Conservation (phyloP, 2,113 vertebrate species). For the Osmerus eperlanus region DNA sequence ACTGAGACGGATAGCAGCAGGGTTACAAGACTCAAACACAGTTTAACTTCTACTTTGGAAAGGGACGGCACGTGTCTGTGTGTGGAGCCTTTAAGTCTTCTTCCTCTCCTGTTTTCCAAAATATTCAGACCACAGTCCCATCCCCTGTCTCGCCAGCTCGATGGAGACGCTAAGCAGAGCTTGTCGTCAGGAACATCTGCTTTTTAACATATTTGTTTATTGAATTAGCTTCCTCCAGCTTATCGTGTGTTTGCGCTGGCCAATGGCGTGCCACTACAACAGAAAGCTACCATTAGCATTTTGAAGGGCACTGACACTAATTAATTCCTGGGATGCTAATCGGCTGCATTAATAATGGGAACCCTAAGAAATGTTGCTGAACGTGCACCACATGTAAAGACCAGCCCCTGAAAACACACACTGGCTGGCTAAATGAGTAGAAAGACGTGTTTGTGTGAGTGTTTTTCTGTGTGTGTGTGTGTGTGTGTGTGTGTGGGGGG, state of each 20-base stretch:
- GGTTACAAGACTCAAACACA: not conserved
- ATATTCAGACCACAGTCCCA: too few species aligned
- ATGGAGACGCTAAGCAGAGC: too few species aligned
- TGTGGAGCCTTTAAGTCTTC: not conserved
- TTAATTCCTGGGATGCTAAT: conserved; percentile 75
- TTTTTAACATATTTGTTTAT: too few species aligned
- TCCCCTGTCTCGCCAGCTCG: too few species aligned
- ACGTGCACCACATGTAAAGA: conserved; percentile 73
- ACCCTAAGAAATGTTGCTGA: conserved; percentile 74
- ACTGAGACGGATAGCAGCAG: conserved; percentile 49
- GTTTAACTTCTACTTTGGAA: conserved; percentile 64
- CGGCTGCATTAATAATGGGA: conserved; percentile 73
- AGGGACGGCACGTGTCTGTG: not conserved
- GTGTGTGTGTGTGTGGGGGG: conserved; percentile 19
- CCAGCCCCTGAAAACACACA: conserved; percentile 58
- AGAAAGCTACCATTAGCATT: conserved; percentile 75
- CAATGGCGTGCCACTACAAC: conserved; percentile 51
- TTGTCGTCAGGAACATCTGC: too few species aligned
- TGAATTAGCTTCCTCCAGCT: too few species aligned
- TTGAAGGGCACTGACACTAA: conserved; percentile 77
- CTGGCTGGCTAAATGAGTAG: too few species aligned
- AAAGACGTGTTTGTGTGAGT: not conserved
- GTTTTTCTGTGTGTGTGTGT: conserved; percentile 12
- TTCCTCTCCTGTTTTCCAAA: too few species aligned
- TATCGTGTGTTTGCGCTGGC: conserved; percentile 26